These are phyloP conservation scores for Cataglyphis hispanica DNA, from an alignment of 1,140 invertebrate genomes.

Conservation along the genomic window DNA sequence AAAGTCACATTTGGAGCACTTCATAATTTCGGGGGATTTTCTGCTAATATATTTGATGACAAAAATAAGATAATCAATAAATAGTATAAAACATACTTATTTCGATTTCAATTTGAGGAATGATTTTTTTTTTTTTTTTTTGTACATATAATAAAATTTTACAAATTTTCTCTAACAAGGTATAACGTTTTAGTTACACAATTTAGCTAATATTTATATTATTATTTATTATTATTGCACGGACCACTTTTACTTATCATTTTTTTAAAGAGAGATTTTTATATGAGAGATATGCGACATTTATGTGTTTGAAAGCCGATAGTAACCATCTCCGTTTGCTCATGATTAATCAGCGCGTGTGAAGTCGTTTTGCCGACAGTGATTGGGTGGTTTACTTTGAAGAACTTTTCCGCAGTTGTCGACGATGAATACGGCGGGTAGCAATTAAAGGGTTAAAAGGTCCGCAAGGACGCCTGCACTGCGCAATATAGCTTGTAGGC, in stretches of 20 bases:
- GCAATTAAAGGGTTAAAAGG: conserved; percentile 79
- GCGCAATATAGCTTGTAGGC: conserved; percentile 76
- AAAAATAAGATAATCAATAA: conserved; percentile 1
- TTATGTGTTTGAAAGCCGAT: conserved; percentile 23
- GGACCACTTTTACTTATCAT: neutral
- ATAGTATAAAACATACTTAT: no score
- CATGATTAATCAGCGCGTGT: conserved; percentile 73
- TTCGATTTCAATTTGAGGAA: no score
- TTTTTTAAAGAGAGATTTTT: neutral
- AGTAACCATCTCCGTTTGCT: conserved; percentile 38
- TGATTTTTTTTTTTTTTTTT: no score
- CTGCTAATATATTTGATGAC: neutral
- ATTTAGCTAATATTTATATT: conserved; percentile 22
- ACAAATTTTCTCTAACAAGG: neutral
- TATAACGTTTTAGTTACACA: neutral
- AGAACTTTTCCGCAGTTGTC: conserved; percentile 69
- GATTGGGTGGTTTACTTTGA: conserved; percentile 76
- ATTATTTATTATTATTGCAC: neutral
- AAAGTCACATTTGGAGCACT: neutral
- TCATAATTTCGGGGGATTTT: neutral
- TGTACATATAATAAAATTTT: neutral
- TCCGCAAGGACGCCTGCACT: conserved; percentile 67
- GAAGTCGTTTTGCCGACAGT: conserved; percentile 71
- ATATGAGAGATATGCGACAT: neutral
- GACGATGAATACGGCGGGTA: conserved; percentile 73